Evolutionary conservation across 2,888 invertebrate species (phyloP), one percentile per base, ranked within the genome.

Genomic region (Melieria picta): DNA sequence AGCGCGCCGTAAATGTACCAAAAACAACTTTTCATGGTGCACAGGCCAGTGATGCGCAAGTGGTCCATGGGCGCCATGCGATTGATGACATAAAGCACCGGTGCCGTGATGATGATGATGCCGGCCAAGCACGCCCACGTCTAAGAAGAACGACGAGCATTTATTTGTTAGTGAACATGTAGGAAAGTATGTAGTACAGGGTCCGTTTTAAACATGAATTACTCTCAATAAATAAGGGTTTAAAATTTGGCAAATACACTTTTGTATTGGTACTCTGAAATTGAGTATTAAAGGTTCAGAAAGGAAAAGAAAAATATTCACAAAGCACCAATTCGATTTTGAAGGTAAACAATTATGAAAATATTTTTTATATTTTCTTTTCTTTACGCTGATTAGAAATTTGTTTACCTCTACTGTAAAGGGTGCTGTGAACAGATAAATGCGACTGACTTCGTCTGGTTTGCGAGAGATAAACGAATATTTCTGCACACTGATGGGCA

Each of bases 1-100:
- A 97, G 87, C 2, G 97, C 96, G 1, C 97, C 97, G 81, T 95
- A 97, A 82, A 95, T 91, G 81, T 97, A 97, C 86, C 88, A 89
- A 66, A 88, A 88, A 73, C 84, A 86, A 74, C 83, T 86, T 52
- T 83, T 84, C 3, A 87, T 61, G 16, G 82, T 85, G 11, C 80
- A 86, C 11, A 90, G 80, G 0, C 92, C 92, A 4, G 71, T 74
- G 3, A 83, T 84, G 58, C 77, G 81, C n/a, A 86, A 72, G 11
- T 82, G 79, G 16, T 81, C 76, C 11, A 81, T 67, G 0, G 94
- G 94, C 79, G 93, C 94, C 66, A 90, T 85, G 7, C 91, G 90
- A 84, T 96, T 94, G 13, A 96, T 89, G 5, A 90, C 81, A 84
- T 91, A 94, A 43, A 97, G 87, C 13, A 93, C 88, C 0, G 95